These are phyloP conservation scores for Iphiclides podalirius DNA, from an alignment of 2,888 invertebrate genomes.

Conservation along the genomic window DNA sequence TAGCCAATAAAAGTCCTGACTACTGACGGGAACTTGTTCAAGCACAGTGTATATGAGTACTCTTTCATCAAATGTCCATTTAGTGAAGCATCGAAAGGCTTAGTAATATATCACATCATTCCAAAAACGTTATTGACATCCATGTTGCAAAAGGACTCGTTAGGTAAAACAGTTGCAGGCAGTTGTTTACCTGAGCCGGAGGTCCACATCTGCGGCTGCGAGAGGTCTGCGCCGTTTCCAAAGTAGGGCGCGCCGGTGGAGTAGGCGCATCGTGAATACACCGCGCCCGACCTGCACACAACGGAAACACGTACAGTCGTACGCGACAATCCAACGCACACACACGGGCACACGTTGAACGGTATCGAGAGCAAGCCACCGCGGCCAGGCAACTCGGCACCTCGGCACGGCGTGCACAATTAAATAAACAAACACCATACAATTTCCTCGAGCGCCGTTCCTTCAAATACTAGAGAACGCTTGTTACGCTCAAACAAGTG, in stretches of 20 bases:
- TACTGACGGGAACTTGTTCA: too few species aligned
- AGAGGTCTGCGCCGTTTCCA: slow-evolving; percentile 41
- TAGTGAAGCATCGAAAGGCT: too few species aligned
- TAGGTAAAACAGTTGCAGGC: too few species aligned
- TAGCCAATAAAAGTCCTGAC: too few species aligned
- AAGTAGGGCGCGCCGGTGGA: slow-evolving; percentile 57
- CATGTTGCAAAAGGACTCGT: too few species aligned
- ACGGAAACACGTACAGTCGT: not conserved
- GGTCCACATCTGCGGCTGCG: slow-evolving; percentile 60
- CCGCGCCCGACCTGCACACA: slow-evolving; percentile 34
- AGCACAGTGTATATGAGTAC: too few species aligned
- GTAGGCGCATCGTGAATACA: slow-evolving; percentile 59
- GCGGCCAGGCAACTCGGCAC: not conserved
- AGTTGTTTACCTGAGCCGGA: slow-evolving; percentile 46
- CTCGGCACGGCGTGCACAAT: not conserved
- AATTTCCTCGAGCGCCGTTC: not conserved
- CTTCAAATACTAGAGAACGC: not conserved
- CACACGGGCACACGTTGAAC: not conserved
- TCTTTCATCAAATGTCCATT: too few species aligned
- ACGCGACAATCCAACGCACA: not conserved
- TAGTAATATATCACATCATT: too few species aligned
- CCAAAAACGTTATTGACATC: too few species aligned
- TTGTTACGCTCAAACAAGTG: not conserved
- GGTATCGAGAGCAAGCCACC: not conserved
- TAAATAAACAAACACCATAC: not conserved